These are phyloP conservation scores for Teleopsis dalmanni DNA, from an alignment of 1,140 invertebrate species.

Conservation along the genomic window DNA sequence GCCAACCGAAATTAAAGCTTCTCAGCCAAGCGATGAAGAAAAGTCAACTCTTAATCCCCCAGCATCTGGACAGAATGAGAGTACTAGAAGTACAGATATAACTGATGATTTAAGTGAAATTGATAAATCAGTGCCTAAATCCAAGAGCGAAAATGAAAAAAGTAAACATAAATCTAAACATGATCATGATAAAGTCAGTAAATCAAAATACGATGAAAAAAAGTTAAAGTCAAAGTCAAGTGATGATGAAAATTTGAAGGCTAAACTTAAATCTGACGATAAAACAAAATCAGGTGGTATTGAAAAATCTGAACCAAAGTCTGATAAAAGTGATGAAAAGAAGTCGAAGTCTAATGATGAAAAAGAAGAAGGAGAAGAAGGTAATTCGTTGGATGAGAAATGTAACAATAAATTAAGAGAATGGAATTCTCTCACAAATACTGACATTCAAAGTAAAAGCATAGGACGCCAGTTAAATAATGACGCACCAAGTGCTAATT, in stretches of 20 bases:
- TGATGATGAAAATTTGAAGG: not conserved
- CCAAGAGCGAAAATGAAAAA: not conserved
- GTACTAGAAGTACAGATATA: no score
- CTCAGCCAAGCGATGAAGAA: no score
- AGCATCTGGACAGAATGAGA: no score
- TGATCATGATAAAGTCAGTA: not conserved
- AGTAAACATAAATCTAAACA: not conserved
- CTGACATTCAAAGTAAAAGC: no score
- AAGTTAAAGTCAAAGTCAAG: not conserved
- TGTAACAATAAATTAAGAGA: no score
- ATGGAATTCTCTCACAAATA: no score
- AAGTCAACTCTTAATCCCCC: no score
- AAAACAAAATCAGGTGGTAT: not conserved
- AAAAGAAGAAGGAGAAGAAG: conserved; percentile 3
- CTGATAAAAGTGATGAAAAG: conserved; percentile 6
- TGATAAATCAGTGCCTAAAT: no score
- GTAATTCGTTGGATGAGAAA: no score
- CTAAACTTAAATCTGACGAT: not conserved
- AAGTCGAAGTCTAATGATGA: not conserved
- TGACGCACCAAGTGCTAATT: not conserved
- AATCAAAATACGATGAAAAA: not conserved
- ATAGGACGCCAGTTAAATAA: not conserved
- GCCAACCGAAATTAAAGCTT: no score
- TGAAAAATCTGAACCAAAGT: not conserved
- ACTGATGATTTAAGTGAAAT: no score